phyloP scores from a whole-genome alignment of 2,888 invertebrate genomes.

The Mesoligia furuncula region DNA sequence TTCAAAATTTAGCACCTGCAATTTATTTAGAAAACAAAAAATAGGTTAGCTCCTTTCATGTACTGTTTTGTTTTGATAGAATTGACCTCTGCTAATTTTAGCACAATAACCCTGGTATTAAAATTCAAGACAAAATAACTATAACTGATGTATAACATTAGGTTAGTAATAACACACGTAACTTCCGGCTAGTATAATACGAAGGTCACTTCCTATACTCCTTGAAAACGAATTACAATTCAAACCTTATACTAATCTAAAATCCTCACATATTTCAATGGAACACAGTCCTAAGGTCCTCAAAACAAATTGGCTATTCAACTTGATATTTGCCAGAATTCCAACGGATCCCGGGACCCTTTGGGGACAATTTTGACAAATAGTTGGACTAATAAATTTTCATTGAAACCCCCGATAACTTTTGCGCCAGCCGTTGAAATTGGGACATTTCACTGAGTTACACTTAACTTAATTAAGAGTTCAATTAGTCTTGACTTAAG shows the following conservation, averaged over 20 bases:
- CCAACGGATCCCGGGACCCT: slow-evolving; percentile 75
- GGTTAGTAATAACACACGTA: slow-evolving; percentile 40
- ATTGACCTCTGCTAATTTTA: slow-evolving; percentile 22
- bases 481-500: slow-evolving; percentile 86
- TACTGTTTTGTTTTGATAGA: background rate
- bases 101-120: slow-evolving; percentile 37
- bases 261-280: slow-evolving; percentile 73
- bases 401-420: slow-evolving; percentile 87
- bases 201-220: slow-evolving; percentile 55
- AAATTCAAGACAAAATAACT: slow-evolving; percentile 37
- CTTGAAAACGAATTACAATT: slow-evolving; percentile 57
- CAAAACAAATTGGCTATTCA: slow-evolving; percentile 84
- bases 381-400: slow-evolving; percentile 89
- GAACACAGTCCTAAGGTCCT: slow-evolving; percentile 69
- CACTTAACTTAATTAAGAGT: slow-evolving; percentile 87
- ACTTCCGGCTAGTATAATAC: slow-evolving; percentile 40
- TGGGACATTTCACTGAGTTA: slow-evolving; percentile 85
- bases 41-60: background rate
- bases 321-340: slow-evolving; percentile 85
- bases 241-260: slow-evolving; percentile 64
- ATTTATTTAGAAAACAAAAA: background rate
- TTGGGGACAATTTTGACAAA: slow-evolving; percentile 88
- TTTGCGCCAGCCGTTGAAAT: slow-evolving; percentile 84
- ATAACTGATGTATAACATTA: slow-evolving; percentile 45
- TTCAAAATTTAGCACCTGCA: too few relatives aligned